phyloP scores from a whole-genome alignment of 1,140 invertebrate species.

The Formica selysi region DNA sequence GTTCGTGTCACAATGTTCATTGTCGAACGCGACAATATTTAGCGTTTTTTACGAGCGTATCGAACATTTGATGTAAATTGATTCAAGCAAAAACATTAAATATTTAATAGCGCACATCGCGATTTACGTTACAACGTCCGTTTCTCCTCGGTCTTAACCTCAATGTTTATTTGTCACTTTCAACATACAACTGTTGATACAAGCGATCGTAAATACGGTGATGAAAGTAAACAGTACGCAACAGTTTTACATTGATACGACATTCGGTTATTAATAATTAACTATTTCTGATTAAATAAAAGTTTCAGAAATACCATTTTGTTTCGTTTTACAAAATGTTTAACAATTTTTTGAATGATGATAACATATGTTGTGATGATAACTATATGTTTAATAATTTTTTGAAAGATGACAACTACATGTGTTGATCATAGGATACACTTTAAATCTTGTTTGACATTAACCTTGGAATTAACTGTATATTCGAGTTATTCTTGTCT shows the following conservation, averaged over 20 bases:
- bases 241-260: neutral
- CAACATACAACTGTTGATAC: neutral
- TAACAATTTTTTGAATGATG: too few relatives aligned
- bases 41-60: neutral
- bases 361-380: too few relatives aligned
- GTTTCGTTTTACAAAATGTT: neutral
- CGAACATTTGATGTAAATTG: slow-evolving; percentile 5
- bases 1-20: neutral
- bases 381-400: neutral
- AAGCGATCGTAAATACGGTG: neutral
- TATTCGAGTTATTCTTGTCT: neutral
- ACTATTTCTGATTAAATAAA: slow-evolving; percentile 1
- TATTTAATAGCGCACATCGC: slow-evolving; percentile 7
- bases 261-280: neutral
- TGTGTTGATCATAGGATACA: neutral
- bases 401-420: neutral
- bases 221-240: neutral
- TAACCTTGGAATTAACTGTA: neutral
- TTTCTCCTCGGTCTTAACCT: neutral
- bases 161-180: slow-evolving; percentile 14
- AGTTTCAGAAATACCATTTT: neutral
- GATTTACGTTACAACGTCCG: slow-evolving; percentile 15
- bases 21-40: neutral
- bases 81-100: neutral
- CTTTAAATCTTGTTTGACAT: neutral